Base-by-base conservation (phyloP, 2,113 vertebrate species). In the Phrynosoma blainvillii region DNA sequence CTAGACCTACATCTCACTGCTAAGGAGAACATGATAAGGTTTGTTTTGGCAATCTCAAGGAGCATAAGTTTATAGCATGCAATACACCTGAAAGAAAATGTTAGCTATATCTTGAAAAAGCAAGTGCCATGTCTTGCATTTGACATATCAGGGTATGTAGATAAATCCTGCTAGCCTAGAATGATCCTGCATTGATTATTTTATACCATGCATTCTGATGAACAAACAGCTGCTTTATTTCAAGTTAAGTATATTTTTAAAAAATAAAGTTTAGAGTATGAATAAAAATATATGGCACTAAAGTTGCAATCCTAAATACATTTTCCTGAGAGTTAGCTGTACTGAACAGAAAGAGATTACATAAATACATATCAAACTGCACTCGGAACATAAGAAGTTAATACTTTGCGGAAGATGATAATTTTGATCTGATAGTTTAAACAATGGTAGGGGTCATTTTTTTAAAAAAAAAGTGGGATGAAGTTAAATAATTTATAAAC, bases 1-100 rank as follows among this genome's bases (percentile, higher is more conserved):
- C 89, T 87, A 93, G 90, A 92, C 92, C 84, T 84, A 90, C 92
- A 91, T 68, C 2, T 78, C 2, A 62, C 71, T 92, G 85, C 84
- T 1, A 71, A 77, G 54, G 91, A 79, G 66, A 87, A 68, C 65
- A 78, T 0, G 79, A 85, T 89, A 93, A 93, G 89, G 78, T 94
- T 93, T 0, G 0, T 59, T 84, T 92, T 66, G 27, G 84, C 85
- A 89, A 92, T 89, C 91, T 83, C 78, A 91, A 40, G 62, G 71
- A 85, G 90, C 75, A 4, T 85, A 84, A 92, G 89, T 81, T 78
- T 82, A 27, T 86, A 85, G 82, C 30, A 71, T 52, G 87, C 65
- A 88, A 90, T 23, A 25, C 7, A 9, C 79, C 68, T 20, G 11
- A 1, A 0, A 32, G 42, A 2, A 3, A 10, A 66, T 32, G 18